A percentile compares a stretch with the other conserved stretches of the same genome.
phyloP scores from a whole-genome alignment of 2,797 vertebrate species.

The Huso huso region DNA sequence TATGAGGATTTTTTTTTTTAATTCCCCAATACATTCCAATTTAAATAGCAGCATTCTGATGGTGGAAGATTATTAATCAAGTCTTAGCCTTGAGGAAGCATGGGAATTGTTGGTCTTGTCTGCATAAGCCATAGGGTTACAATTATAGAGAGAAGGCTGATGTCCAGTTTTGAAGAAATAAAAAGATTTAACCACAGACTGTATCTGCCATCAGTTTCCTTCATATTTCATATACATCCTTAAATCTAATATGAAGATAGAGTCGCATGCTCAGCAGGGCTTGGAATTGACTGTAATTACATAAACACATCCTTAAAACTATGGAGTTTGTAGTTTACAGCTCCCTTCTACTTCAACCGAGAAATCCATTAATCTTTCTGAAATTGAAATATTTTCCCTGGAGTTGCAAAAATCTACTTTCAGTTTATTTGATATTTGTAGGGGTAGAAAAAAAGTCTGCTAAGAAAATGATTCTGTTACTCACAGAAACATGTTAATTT shows the following conservation, averaged over 20 bases:
- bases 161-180: too few relatives aligned
- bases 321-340: too few relatives aligned
- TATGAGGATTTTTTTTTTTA: conserved; percentile 11
- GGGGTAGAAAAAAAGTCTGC: too few relatives aligned
- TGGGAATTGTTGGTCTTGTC: background rate
- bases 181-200: too few relatives aligned
- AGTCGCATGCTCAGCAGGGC: background rate
- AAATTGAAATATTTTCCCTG: background rate
- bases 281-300: too few relatives aligned
- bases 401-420: background rate
- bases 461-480: too few relatives aligned
- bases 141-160: background rate
- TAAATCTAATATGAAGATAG: background rate
- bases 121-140: background rate
- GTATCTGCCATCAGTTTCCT: too few relatives aligned
- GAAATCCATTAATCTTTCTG: conserved; percentile 1
- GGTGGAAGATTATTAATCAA: conserved; percentile 9
- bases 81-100: background rate
- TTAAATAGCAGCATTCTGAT: conserved; percentile 5
- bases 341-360: too few relatives aligned
- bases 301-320: too few relatives aligned
- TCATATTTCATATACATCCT: background rate
- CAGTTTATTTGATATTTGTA: background rate
- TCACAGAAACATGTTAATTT: too few relatives aligned
- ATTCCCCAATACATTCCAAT: background rate